Base-by-base conservation (phyloP, 2,888 invertebrate genomes). In the Aleiodes testaceus region DNA sequence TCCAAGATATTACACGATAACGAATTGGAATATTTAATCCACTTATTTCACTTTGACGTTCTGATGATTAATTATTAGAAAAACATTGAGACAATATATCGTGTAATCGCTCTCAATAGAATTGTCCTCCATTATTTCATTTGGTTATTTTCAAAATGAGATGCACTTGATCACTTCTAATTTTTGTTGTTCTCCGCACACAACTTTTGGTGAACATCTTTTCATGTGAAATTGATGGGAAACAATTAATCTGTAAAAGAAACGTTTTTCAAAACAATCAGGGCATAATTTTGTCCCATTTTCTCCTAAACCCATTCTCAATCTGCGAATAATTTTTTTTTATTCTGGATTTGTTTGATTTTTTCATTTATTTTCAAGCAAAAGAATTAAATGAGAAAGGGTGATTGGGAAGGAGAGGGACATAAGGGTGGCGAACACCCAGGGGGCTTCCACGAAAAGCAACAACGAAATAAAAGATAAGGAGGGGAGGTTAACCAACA, bases 401-500 rank as follows among this genome's bases (percentile, higher is more conserved):
- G 45, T 52, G 68, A 50, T 52, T 67, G 18, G 45, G 66, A 69
- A 64, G 30, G 69, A 74, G 72, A 72, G 74, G 75, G 22, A 49
- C 26, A 22, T 64, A 45, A 55, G 67, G 45, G 66, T 18, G 69
- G 59, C 59, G 67, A 66, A 45, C 47, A 30, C 42, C 63, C 63
- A 53, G 49, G 72, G 67, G 69, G 61, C 59, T 69, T 69, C 69
- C 71, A 72, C 64, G 74, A 74, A 74, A 72, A 64, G 68, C 50
- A 65, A 64, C 65, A 55, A 66, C 49, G 65, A 69, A 74, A 71
- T 68, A 74, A 72, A 69, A 55, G 64, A 65, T 61, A 55, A 63
- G 74, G 53, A 55, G 70, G 44, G 72, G 49, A 79, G 79, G 80
- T 84, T 82, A 82, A 84, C 83, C 84, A 84, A 83, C 86, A 87